A percentile compares a stretch with the other conserved stretches of the same genome.
Evolutionary conservation across 2,113 vertebrate species (phyloP).

Genomic region (Procapra przewalskii): DNA sequence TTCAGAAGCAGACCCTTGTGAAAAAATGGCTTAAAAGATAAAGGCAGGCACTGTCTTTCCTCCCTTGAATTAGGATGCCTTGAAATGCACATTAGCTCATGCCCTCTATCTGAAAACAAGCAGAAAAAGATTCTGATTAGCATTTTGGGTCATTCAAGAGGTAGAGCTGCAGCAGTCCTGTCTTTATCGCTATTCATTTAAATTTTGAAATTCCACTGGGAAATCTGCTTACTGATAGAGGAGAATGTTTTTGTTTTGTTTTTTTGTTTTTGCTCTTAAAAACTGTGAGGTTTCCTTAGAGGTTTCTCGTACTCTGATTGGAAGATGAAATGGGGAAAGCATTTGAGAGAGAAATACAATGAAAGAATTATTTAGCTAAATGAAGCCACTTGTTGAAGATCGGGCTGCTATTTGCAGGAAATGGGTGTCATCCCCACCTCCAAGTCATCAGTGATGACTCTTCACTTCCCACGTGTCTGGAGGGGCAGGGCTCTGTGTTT

Average conservation of each 20-base stretch:
- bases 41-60: not conserved
- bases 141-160: constrained; percentile 63
- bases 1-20: constrained; percentile 80
- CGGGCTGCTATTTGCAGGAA: not conserved
- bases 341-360: not conserved
- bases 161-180: constrained; percentile 29
- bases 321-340: not conserved
- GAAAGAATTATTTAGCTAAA: not conserved
- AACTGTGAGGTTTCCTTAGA: not conserved
- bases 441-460: not conserved
- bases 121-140: constrained; percentile 41
- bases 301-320: not conserved
- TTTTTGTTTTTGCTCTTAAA: not conserved
- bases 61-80: constrained; percentile 56
- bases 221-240: not conserved
- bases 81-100: constrained; percentile 47
- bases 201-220: not conserved
- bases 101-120: constrained; percentile 35
- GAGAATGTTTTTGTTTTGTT: not conserved
- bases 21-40: constrained; percentile 47
- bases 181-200: constrained; percentile 31
- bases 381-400: not conserved
- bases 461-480: not conserved
- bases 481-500: not conserved
- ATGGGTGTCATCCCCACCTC: not conserved